Conservation (phyloP, 2,888 invertebrate genomes). For the Scaptomyza tumidula region DNA sequence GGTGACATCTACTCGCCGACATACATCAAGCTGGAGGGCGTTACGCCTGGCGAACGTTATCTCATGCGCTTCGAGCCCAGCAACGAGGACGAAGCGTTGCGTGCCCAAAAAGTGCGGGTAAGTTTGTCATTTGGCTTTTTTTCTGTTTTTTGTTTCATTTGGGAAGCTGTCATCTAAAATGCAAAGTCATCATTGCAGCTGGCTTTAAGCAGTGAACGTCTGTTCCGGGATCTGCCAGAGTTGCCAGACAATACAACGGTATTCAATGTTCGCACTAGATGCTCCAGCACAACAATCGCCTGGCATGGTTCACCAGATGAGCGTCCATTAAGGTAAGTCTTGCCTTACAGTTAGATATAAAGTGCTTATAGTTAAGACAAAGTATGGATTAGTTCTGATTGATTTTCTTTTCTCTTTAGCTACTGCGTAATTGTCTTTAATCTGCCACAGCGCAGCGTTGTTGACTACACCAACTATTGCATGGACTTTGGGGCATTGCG, state of each 20-base stretch:
- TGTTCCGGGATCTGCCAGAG: constrained; percentile 85
- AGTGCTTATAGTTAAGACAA: no score
- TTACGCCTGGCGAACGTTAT: constrained; percentile 84
- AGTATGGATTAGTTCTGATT: no score
- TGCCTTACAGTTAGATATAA: no score
- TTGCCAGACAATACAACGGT: constrained; percentile 86
- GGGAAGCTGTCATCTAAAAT: neutral
- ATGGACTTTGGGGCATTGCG: constrained; percentile 82
- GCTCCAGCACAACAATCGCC: constrained; percentile 86
- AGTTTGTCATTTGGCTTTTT: constrained; percentile 28
- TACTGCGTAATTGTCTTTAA: constrained; percentile 84
- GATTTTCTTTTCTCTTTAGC: constrained; percentile 51
- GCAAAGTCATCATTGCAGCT: constrained; percentile 80
- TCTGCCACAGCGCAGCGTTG: constrained; percentile 82
- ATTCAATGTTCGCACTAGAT: constrained; percentile 85
- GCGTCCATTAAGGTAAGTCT: constrained; percentile 81
- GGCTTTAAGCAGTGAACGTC: constrained; percentile 85
- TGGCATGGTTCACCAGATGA: constrained; percentile 86
- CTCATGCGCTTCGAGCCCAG: constrained; percentile 85
- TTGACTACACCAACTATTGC: constrained; percentile 84
- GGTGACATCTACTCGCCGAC: constrained; percentile 85
- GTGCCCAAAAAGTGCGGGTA: constrained; percentile 86
- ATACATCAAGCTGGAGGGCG: constrained; percentile 83
- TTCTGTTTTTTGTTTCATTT: no score
- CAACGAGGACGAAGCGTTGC: constrained; percentile 85